Percentiles rank a stretch among this genome's conserved stretches.
phyloP scores from a whole-genome alignment of 64 coral and sea anemone species.

The Catalaphyllia jardinei region DNA sequence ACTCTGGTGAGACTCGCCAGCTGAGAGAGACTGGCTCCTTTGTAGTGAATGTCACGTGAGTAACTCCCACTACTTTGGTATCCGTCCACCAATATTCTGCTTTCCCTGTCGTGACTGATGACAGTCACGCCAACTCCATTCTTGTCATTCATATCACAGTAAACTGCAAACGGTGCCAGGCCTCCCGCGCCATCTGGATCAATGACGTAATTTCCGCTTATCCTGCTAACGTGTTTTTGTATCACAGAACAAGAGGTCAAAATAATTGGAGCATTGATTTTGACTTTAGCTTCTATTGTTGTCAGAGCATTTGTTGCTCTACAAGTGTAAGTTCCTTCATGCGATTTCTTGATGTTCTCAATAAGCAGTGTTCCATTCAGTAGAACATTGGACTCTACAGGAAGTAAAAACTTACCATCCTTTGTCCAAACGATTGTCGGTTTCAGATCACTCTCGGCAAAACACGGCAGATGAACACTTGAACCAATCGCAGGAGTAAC shows the following conservation, averaged over 20 bases:
- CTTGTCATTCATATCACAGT: slow-evolving; percentile 23
- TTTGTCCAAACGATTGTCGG: slow-evolving; percentile 56
- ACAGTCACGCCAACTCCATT: slow-evolving; percentile 27
- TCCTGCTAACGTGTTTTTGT: not conserved
- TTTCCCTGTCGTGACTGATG: slow-evolving; percentile 34
- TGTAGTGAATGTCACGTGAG: slow-evolving; percentile 19
- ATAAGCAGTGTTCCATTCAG: too few relatives aligned
- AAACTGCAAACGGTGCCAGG: not conserved
- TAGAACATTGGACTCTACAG: not conserved
- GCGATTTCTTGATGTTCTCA: too few relatives aligned
- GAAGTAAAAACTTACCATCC: not conserved
- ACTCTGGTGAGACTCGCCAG: slow-evolving; percentile 2
- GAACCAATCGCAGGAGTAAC: not conserved
- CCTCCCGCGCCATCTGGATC: slow-evolving; percentile 5
- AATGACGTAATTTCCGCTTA: slow-evolving; percentile 15
- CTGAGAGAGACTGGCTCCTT: slow-evolving; percentile 10
- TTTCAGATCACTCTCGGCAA: slow-evolving; percentile 28
- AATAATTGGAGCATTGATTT: not conserved
- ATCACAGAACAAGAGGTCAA: not conserved
- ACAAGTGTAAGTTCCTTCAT: not conserved
- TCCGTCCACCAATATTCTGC: not conserved
- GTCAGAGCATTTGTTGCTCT: not conserved
- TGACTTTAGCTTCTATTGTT: not conserved
- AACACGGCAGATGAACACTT: slow-evolving; percentile 43
- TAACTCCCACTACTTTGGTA: not conserved